phyloP scores from a whole-genome alignment of 2,113 vertebrate genomes.

The Phalacrocorax brasilianus region DNA sequence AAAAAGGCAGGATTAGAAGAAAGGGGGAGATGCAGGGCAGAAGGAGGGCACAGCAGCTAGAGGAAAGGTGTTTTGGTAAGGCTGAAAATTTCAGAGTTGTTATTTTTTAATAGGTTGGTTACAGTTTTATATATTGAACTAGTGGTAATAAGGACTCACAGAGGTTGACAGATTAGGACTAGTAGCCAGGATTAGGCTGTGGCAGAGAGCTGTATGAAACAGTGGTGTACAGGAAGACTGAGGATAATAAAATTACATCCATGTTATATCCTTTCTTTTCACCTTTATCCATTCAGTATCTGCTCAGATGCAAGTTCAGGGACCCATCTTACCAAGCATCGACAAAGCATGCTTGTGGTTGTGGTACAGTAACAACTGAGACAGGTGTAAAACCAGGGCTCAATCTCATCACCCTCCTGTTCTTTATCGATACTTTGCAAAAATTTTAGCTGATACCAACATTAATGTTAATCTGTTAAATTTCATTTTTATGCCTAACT shows the following conservation, averaged over 20 bases:
- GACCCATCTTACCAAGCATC: not conserved
- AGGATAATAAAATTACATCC: not conserved
- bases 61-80: not conserved
- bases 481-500: not conserved
- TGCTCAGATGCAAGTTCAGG: not conserved
- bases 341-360: not conserved
- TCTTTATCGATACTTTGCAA: not conserved
- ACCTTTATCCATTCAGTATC: not conserved
- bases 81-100: not conserved
- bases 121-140: not conserved
- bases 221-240: not conserved
- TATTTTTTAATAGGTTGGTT: not conserved
- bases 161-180: not conserved
- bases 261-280: not conserved
- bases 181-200: not conserved
- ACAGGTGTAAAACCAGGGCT: not conserved
- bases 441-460: not conserved
- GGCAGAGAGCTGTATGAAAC: not conserved
- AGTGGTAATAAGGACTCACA: not conserved
- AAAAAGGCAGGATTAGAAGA: not conserved
- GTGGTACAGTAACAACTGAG: not conserved
- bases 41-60: not conserved
- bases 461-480: not conserved
- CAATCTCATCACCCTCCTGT: rapidly evolving
- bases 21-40: not conserved